Percentiles rank a stretch among this genome's conserved stretches.
phyloP scores from a whole-genome alignment of 2,888 invertebrate genomes.

The Microdon myrmicae region DNA sequence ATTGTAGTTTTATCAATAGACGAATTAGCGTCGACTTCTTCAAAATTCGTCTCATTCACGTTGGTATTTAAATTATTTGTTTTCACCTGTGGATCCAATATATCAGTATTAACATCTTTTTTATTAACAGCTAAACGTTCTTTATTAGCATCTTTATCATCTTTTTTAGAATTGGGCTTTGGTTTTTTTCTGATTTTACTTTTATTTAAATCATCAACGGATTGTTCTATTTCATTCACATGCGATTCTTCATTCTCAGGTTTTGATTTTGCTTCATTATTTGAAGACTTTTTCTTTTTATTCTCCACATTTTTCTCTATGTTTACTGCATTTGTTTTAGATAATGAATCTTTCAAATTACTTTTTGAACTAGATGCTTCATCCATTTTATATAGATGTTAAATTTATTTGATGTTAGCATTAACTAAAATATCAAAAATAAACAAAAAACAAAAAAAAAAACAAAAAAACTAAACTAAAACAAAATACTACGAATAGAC shows the following conservation, averaged over 20 bases:
- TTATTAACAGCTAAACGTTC: constrained; percentile 36
- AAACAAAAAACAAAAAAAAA: constrained; percentile 6
- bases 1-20: constrained; percentile 55
- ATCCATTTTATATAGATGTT: constrained; percentile 57
- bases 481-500: background rate
- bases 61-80: no score
- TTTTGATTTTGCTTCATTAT: constrained; percentile 1
- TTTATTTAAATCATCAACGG: constrained; percentile 32
- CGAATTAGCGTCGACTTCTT: constrained; percentile 56
- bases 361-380: constrained; percentile 59
- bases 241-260: constrained; percentile 3
- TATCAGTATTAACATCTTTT: constrained; percentile 32
- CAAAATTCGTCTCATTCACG: constrained; percentile 50
- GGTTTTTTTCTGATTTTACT: constrained; percentile 25
- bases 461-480: constrained; percentile 1
- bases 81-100: constrained; percentile 13
- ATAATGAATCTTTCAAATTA: constrained; percentile 32
- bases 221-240: constrained; percentile 38
- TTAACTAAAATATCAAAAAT: constrained; percentile 27
- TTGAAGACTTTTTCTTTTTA: constrained; percentile 8
- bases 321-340: constrained; percentile 28
- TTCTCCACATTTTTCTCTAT: constrained; percentile 5
- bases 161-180: constrained; percentile 51
- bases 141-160: constrained; percentile 56
- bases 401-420: constrained; percentile 29